Percentiles rank a stretch among this genome's conserved stretches.
These are phyloP conservation scores for Neuroscelio doddi DNA, from an alignment of 2,888 invertebrate genomes.

Conservation along the genomic window DNA sequence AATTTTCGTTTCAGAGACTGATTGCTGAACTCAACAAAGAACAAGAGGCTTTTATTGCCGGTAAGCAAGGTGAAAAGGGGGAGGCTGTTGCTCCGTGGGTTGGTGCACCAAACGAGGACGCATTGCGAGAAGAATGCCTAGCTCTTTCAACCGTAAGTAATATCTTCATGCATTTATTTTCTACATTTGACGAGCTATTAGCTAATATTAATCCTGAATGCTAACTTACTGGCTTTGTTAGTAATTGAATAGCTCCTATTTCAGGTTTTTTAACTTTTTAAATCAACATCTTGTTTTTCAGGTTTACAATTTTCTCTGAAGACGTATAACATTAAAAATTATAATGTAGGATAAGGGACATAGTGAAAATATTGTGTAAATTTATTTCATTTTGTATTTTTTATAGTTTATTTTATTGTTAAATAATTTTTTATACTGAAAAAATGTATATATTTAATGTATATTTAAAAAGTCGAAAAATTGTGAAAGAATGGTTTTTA, in stretches of 20 bases:
- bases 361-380: too few relatives aligned
- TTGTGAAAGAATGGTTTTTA: too few relatives aligned
- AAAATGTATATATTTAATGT: too few relatives aligned
- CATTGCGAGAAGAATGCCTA: conserved; percentile 95
- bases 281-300: too few relatives aligned
- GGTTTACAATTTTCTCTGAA: too few relatives aligned
- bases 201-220: conserved; percentile 14
- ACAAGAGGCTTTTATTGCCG: conserved; percentile 95
- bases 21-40: conserved; percentile 97
- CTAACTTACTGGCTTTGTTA: conserved; percentile 10
- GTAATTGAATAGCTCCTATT: conserved; percentile 5
- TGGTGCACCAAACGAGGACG: conserved; percentile 94
- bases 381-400: background rate
- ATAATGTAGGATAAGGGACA: too few relatives aligned
- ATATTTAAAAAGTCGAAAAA: too few relatives aligned
- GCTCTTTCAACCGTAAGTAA: conserved; percentile 87
- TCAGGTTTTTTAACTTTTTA: too few relatives aligned
- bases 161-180: conserved; percentile 12
- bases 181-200: conserved; percentile 7
- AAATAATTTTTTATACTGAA: too few relatives aligned
- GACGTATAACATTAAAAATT: too few relatives aligned
- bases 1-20: conserved; percentile 83
- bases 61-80: conserved; percentile 81
- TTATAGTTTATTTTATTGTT: background rate
- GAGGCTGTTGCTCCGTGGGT: conserved; percentile 93